Evolutionary conservation across 2,888 invertebrate genomes (phyloP), one percentile per base, ranked within the genome.

Genomic region (Xylota segnis): DNA sequence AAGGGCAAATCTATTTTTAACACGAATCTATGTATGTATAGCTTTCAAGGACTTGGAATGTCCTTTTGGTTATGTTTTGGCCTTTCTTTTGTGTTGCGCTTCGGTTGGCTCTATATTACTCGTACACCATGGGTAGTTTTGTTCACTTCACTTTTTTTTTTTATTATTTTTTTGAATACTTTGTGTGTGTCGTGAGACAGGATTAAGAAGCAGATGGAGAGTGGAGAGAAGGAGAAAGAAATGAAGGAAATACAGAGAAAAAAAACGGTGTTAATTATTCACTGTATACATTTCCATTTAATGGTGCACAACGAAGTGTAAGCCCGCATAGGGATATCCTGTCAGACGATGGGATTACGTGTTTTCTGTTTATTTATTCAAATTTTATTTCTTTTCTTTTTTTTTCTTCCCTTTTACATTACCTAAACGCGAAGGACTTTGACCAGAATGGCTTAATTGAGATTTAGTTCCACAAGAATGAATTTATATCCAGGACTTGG

Each of bases 1-100:
- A 82, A 82, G 77, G 82, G 86, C 86, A 86, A 82, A 82, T 82
- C 86, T 82, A 86, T 86, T 86, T 86, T 82, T 82, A 82, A 84
- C 34, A 65, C 75, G 47, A 45, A 56, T n/a, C n/a, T n/a, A n/a
- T n/a, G n/a, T n/a, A n/a, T 71, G 56, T 65, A 72, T 76, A 50
- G 40, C 61, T 47, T 61, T 71, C 82, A 86, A 82, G 76, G 86
- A 86, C 81, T 71, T 71, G 12, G 45, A 16, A 59, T 82, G 82
- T 71, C 76, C 86, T 86, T 77, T 81, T 68, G 59, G 56, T 68
- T 61, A 37, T 45, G 43, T 40, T 70, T 43, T 76, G 45, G 59
- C 50, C 52, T 61, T 50, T 54, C 37, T 34, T n/a, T 23, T 74
- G 37, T 50, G 37, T 16, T 76, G 70, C 65, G 76, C 68, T 81